Evolutionary conservation across 2,888 invertebrate genomes (phyloP), one percentile per base, ranked within the genome.

Genomic region (Pasiphila rectangulata): DNA sequence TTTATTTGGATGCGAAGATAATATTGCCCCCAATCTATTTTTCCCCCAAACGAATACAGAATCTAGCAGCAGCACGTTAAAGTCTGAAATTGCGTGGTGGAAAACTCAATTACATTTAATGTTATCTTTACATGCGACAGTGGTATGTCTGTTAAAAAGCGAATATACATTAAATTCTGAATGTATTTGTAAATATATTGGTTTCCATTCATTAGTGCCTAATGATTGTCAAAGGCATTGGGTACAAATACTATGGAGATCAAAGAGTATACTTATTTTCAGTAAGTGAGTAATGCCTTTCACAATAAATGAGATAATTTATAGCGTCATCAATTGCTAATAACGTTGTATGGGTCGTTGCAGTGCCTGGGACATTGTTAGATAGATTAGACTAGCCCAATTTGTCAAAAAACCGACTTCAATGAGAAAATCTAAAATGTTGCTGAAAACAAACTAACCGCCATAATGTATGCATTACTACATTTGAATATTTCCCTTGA

Each of bases 1-100:
- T 86, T 84, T 84, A 84, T 86, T 83, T 74, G 83, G 69, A 79
- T 75, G 81, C 63, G 77, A 77, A 83, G 84, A 86, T 87, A 84
- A 85, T 83, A 79, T 82, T 80, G 75, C 76, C 79, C 82, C 65
- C 75, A 78, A 79, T 75, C 62, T 63, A 67, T 56, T 36, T 21
- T 3, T 1, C 5, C 13, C 7, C 27, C 41, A 30, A 21, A 27
- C 54, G 71, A 54, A 64, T 54, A 44, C 44, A 56, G 35, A 61
- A 53, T 57, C 72, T 69, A 61, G 15, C 0, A 1, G 0, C 1
- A 5, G 4, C 3, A 0, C 0, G 0, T 44, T 73, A 79, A 67
- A 69, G 77, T 62, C 57, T 12, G 63, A 54, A 69, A 48, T 83
- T 29, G 37, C 12, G 23, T 68, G 61, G 4, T 16, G 6, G 3